Conservation (phyloP, 2,888 invertebrate species). For the Mesoligia furuncula region DNA sequence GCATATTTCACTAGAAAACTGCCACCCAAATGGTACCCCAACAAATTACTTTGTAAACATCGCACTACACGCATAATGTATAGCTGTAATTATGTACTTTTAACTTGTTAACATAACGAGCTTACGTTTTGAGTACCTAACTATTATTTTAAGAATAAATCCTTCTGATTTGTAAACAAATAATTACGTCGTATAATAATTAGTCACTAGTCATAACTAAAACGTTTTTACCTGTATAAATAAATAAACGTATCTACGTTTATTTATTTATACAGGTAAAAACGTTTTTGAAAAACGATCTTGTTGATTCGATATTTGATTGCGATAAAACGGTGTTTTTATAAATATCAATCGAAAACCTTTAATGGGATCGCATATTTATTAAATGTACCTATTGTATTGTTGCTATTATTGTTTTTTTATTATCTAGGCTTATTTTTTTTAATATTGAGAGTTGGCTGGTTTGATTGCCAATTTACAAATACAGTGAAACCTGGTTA, state of each 20-base stretch:
- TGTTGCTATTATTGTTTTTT: neutral
- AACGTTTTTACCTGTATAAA: too few relatives aligned
- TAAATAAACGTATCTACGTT: too few relatives aligned
- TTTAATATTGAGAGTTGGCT: neutral
- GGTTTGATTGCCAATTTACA: neutral
- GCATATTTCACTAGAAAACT: constrained; percentile 61
- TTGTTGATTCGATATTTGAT: neutral
- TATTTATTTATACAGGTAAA: too few relatives aligned
- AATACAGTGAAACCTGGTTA: too few relatives aligned
- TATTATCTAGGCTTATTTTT: neutral
- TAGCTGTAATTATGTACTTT: constrained; percentile 22
- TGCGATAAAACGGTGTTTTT: neutral
- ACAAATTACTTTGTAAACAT: constrained; percentile 60
- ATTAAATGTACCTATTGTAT: neutral
- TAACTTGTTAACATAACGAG: constrained; percentile 18
- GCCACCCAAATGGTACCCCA: constrained; percentile 39
- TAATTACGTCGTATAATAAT: neutral
- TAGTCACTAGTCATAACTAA: neutral
- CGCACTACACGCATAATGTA: constrained; percentile 24
- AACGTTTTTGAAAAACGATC: too few relatives aligned
- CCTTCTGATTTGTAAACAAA: neutral
- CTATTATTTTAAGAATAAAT: constrained; percentile 5
- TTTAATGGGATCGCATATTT: neutral
- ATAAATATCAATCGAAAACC: neutral
- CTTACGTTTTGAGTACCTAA: neutral